Evolutionary conservation across 2,113 vertebrate genomes (phyloP).

Genomic region (Menura novaehollandiae): DNA sequence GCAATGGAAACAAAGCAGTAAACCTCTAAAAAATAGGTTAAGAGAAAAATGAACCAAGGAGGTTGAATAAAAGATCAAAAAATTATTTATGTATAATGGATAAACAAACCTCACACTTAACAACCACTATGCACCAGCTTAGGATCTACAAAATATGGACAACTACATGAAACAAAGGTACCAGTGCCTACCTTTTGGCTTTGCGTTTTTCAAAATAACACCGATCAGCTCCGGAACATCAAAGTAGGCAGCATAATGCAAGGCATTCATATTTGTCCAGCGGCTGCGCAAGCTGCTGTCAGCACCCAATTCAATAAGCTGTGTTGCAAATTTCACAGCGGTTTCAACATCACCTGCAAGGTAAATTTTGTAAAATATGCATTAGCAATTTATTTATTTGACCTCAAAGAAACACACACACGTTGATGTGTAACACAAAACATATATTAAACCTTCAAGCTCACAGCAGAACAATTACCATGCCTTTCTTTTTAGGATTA

Average conservation of each 20-base stretch:
- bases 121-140: background rate
- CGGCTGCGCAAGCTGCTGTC: constrained; percentile 89
- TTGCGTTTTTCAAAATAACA: constrained; percentile 87
- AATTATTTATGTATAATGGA: background rate
- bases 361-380: background rate
- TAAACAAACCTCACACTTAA: background rate
- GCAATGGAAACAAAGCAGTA: background rate
- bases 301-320: constrained; percentile 87
- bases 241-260: constrained; percentile 98
- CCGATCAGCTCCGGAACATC: constrained; percentile 91
- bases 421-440: background rate
- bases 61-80: background rate
- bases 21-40: background rate
- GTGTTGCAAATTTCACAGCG: constrained; percentile 85
- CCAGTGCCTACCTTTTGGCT: constrained; percentile 84
- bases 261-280: constrained; percentile 98
- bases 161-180: background rate
- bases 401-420: background rate
- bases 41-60: background rate
- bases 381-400: background rate
- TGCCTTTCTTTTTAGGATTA: background rate
- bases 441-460: background rate
- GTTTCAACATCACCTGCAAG: constrained; percentile 87
- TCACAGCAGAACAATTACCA: background rate
- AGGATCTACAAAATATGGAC: background rate